A percentile compares a stretch with the other conserved stretches of the same genome.
phyloP scores from a whole-genome alignment of 2,888 invertebrate species.

The Eucriotettix oculatus region DNA sequence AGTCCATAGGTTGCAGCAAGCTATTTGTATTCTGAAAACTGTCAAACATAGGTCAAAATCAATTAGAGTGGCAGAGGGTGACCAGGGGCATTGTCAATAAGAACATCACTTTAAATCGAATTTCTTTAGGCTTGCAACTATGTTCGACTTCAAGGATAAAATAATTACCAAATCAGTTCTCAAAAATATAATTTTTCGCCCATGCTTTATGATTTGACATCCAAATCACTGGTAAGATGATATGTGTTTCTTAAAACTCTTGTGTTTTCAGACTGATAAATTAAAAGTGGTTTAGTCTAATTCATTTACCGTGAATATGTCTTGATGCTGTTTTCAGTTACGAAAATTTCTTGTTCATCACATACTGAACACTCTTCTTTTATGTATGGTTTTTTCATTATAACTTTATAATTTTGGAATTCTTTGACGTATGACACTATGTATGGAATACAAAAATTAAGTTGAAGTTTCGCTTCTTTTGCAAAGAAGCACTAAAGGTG shows the following conservation, averaged over 20 bases:
- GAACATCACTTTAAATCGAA: background rate
- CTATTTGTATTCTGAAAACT: background rate
- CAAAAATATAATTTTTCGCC: constrained; percentile 2
- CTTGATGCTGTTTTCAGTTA: too few relatives aligned
- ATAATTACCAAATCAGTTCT: too few relatives aligned
- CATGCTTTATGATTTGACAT: background rate
- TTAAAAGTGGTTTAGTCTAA: background rate
- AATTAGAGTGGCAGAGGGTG: background rate
- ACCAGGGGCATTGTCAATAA: background rate
- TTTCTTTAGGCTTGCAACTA: constrained; percentile 1
- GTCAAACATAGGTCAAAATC: background rate
- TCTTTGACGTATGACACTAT: too few relatives aligned
- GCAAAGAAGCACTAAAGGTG: too few relatives aligned
- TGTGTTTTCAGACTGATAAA: background rate
- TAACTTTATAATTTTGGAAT: too few relatives aligned
- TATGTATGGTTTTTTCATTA: too few relatives aligned
- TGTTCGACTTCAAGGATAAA: constrained; percentile 4
- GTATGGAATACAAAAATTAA: too few relatives aligned
- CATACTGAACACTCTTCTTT: too few relatives aligned
- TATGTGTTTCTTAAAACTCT: background rate
- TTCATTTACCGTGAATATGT: too few relatives aligned
- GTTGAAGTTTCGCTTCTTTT: too few relatives aligned
- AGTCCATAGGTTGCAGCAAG: background rate
- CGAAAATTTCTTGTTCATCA: too few relatives aligned
- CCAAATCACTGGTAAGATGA: background rate